Conservation (phyloP, 2,888 invertebrate species). For the Apantesis nais region DNA sequence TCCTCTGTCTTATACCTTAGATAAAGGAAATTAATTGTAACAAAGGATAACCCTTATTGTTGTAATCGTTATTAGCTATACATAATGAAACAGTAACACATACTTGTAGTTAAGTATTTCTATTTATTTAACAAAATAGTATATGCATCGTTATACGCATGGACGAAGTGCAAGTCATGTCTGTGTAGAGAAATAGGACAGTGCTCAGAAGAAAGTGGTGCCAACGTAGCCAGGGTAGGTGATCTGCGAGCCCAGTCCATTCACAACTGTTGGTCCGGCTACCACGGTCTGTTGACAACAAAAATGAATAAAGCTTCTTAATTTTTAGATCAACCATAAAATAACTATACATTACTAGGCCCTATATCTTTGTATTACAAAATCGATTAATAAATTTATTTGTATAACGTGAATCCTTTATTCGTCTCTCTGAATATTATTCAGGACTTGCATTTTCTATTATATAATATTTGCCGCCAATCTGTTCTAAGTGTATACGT, state of each 20-base stretch:
- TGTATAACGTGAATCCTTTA: no score
- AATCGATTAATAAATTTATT: no score
- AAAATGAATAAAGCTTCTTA: neutral
- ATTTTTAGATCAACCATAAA: neutral
- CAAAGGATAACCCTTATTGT: neutral
- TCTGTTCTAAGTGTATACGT: neutral
- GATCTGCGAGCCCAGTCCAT: slow-evolving; percentile 56
- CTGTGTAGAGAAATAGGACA: neutral
- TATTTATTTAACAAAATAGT: neutral
- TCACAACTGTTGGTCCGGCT: slow-evolving; percentile 75
- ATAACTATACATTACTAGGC: neutral
- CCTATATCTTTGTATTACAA: no score
- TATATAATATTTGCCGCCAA: neutral
- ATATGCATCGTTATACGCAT: neutral
- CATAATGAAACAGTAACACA: neutral
- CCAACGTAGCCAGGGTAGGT: slow-evolving; percentile 65
- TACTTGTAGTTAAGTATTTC: neutral
- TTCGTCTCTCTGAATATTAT: no score
- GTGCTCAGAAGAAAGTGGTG: slow-evolving; percentile 45
- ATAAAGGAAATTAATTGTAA: no score
- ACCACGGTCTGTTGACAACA: slow-evolving; percentile 68
- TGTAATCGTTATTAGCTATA: neutral
- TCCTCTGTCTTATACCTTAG: no score
- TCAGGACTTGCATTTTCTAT: neutral
- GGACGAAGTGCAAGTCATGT: neutral